Percentiles rank a stretch among this genome's conserved stretches.
Conservation (phyloP, 2,113 vertebrate species). For the Podarcis raffonei region DNA sequence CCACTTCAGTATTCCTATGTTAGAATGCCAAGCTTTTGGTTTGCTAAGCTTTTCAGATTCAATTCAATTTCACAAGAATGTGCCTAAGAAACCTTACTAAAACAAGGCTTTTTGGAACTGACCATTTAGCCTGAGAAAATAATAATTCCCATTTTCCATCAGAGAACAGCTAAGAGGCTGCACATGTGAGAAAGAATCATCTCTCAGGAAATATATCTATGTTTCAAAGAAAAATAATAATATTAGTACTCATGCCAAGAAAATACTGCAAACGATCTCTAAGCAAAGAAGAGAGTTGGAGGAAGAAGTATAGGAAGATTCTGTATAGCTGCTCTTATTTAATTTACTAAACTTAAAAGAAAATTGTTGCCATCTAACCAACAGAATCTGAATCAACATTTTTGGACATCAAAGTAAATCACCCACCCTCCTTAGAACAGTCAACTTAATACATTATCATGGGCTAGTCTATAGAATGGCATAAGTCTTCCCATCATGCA, state of each 20-base stretch:
- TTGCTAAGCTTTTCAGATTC: not conserved
- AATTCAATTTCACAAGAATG: not conserved
- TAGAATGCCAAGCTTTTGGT: not conserved
- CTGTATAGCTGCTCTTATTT: not conserved
- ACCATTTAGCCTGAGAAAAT: not conserved
- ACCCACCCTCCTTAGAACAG: not conserved
- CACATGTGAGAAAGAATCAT: not conserved
- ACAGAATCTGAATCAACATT: not conserved
- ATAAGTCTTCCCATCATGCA: not conserved
- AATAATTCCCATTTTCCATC: not conserved
- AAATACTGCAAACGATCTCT: not conserved
- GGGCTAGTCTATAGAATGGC: not conserved
- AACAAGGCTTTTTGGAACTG: not conserved
- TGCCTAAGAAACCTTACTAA: not conserved
- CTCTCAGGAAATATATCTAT: not conserved
- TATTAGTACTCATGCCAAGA: not conserved
- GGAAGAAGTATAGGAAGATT: not conserved
- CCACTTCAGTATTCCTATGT: not conserved
- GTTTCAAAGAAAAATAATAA: not conserved
- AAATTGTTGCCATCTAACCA: not conserved
- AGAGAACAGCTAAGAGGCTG: not conserved
- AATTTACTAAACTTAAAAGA: not conserved
- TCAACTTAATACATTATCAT: not conserved
- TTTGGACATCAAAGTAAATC: not conserved
- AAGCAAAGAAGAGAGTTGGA: not conserved